Conservation (phyloP, 2,888 invertebrate genomes). For the Alitta virens region DNA sequence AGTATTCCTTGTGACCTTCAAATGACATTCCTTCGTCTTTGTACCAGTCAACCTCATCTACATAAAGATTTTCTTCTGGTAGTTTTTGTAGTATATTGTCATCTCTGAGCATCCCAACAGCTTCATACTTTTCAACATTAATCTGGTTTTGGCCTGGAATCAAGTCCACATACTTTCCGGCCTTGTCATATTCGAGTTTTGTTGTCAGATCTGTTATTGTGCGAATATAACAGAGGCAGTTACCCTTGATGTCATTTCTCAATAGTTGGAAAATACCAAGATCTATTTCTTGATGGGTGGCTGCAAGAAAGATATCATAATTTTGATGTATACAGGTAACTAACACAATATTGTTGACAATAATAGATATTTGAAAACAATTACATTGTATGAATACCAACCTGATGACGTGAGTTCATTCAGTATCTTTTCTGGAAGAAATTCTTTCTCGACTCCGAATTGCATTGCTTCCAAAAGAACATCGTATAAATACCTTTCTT, state of each 20-base stretch:
- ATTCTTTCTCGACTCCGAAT: no score
- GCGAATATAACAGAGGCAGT: slow-evolving; percentile 18
- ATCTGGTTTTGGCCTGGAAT: slow-evolving; percentile 21
- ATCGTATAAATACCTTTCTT: no score
- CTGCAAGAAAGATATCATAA: no score
- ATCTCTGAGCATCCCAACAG: slow-evolving; percentile 32
- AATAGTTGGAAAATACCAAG: not conserved
- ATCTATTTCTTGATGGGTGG: not conserved
- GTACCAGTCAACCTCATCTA: slow-evolving; percentile 32
- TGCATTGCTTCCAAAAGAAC: no score
- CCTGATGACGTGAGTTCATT: no score
- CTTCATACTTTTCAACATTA: slow-evolving; percentile 32
- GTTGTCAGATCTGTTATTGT: slow-evolving; percentile 13
- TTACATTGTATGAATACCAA: no score
- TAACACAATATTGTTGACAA: no score
- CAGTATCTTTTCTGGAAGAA: no score
- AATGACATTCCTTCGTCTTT: slow-evolving; percentile 34
- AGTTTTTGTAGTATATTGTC: slow-evolving; percentile 24
- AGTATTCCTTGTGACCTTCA: slow-evolving; percentile 36
- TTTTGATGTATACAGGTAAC: no score
- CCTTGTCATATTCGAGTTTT: slow-evolving; percentile 6
- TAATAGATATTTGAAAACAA: no score
- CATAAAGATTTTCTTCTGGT: slow-evolving; percentile 20
- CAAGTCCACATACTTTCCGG: slow-evolving; percentile 36
- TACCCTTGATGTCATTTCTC: not conserved